These are phyloP conservation scores for Tuberolachnus salignus DNA, from an alignment of 2,888 invertebrate genomes.

Conservation along the genomic window DNA sequence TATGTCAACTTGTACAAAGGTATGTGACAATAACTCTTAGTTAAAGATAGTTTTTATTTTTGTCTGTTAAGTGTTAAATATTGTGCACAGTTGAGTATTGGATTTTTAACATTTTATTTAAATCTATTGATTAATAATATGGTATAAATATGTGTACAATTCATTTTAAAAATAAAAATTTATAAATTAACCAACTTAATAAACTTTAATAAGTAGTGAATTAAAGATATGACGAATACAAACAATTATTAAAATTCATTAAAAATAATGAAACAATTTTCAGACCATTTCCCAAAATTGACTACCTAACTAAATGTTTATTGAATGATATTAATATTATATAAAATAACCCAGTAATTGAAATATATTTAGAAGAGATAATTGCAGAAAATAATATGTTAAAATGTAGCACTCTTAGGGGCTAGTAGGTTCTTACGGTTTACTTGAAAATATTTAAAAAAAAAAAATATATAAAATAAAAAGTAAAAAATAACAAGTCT, in stretches of 20 bases:
- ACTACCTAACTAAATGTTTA: conserved; percentile 2
- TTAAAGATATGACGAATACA: conserved; percentile 7
- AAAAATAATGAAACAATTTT: background rate
- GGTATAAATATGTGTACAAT: background rate
- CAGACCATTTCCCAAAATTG: background rate
- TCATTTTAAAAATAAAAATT: conserved; percentile 18
- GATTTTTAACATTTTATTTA: background rate
- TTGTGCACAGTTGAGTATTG: background rate
- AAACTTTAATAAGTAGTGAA: conserved; percentile 25
- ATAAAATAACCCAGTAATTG: background rate
- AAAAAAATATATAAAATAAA: conserved; percentile 40
- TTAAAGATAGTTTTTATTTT: background rate
- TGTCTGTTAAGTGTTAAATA: conserved; percentile 3
- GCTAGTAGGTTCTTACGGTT: background rate
- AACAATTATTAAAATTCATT: conserved; percentile 20
- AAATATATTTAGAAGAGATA: background rate
- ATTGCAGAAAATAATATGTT: background rate
- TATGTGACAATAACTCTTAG: background rate
- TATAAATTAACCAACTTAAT: background rate
- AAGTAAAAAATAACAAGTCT: conserved; percentile 30
- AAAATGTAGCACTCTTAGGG: background rate
- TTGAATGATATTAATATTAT: background rate
- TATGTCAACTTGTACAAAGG: conserved; percentile 11
- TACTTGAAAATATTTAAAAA: conserved; percentile 11
- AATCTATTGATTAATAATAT: background rate